Base-by-base conservation (phyloP, 2,113 vertebrate genomes). In the Salvator merianae region DNA sequence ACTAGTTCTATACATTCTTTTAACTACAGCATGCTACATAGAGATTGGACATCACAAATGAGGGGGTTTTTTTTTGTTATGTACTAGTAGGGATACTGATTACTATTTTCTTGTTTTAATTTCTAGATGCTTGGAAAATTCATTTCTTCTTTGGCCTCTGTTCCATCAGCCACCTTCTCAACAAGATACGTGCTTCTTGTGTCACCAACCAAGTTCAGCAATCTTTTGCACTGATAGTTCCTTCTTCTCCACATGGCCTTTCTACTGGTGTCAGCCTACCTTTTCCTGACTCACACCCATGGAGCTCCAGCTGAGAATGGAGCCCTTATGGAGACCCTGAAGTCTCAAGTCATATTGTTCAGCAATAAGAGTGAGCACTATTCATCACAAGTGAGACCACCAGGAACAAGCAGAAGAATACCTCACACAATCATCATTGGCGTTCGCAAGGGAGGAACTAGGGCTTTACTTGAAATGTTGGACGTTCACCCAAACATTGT, bases 371-470 rank as follows among this genome's bases (percentile, higher is more conserved):
- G 97, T 5, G 95, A 94, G 78, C 94, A 94, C 34, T 93, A 93
- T 32, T 91, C 86, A 0, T 62, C 95, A 53, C 94, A 96, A 47
- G 93, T 96, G 84, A 97, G 95, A 28, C 97, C 97, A 77, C 97
- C 96, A 5, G 97, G 97, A 82, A 97, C 97, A 0, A 97, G 92
- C 89, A 96, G 96, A 90, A 95, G 94, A 84, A 93, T 97, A 87
- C 98, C 98, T 38, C 98, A 98, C 85, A 97, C 97, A 84, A 98
- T 98, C 85, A 98, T 98, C 83, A 97, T 98, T 20, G 98, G 98
- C 69, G 98, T 98, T 62, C 97, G 98, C 26, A 98, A 98, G 93
- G 98, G 98, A 69, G 98, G 98, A 47, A 98, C 98, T 0, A 94
- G 98, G 72, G 98, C 98, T 1, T 94, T 98, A 89, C 91, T 98